phyloP scores from a whole-genome alignment of 2,888 invertebrate genomes.

The Lasioglossum calceatum region DNA sequence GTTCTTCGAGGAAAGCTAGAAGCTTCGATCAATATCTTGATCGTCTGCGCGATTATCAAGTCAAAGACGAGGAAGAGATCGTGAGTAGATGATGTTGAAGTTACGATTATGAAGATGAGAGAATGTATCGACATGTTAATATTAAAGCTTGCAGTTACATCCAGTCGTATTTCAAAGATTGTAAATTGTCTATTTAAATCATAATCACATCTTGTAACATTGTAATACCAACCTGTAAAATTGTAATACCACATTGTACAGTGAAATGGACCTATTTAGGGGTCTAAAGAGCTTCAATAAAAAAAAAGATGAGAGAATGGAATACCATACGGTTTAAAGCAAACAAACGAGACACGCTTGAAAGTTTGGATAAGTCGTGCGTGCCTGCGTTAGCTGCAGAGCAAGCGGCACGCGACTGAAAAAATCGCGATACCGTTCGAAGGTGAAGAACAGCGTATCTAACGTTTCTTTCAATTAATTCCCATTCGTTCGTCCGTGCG shows the following conservation, averaged over 20 bases:
- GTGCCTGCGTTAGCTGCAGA: neutral
- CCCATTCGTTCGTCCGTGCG: slow-evolving; percentile 30
- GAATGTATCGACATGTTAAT: no score
- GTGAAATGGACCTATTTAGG: no score
- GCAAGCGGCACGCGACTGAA: neutral
- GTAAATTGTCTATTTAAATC: no score
- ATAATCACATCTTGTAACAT: no score
- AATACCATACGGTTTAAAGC: neutral
- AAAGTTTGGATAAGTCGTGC: neutral
- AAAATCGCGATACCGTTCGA: slow-evolving; percentile 24
- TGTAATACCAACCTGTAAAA: no score
- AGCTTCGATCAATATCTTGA: neutral
- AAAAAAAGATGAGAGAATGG: neutral
- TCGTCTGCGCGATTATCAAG: neutral
- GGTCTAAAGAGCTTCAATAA: no score
- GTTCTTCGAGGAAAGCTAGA: neutral
- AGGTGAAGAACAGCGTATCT: slow-evolving; percentile 14
- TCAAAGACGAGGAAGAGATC: neutral
- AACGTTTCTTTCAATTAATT: slow-evolving; percentile 44
- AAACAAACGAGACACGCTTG: neutral
- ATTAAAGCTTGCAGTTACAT: no score
- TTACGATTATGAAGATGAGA: neutral
- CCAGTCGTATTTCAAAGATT: no score
- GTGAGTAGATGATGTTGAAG: neutral
- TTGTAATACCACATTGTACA: no score